Evolutionary conservation across 2,797 vertebrate species (phyloP).

Genomic region (Phrynocephalus guinanensis): DNA sequence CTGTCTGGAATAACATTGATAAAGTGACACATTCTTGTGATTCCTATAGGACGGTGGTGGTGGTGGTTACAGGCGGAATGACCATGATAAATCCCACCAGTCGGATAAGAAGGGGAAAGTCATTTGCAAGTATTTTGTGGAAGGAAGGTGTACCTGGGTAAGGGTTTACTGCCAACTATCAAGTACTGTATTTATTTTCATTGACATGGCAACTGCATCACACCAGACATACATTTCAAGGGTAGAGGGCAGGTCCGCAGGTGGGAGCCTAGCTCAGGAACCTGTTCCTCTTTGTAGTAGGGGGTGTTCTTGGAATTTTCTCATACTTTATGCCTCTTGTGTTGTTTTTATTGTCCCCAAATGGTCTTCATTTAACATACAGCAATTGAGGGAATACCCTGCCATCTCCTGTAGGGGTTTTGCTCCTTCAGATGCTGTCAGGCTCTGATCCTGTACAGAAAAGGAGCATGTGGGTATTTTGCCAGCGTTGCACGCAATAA

Average conservation of each 20-base stretch:
- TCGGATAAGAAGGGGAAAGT: constrained; percentile 94
- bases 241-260: too few species aligned
- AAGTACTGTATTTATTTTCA: fast-evolving
- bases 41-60: constrained; percentile 80
- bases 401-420: too few species aligned
- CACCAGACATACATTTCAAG: too few species aligned
- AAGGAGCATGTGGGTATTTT: not conserved
- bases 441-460: not conserved
- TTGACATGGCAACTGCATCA: too few species aligned
- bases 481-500: not conserved
- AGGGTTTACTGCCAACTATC: not conserved
- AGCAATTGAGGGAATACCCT: too few species aligned
- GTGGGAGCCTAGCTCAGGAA: too few species aligned
- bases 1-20: not conserved
- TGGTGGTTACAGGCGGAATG: constrained; percentile 81
- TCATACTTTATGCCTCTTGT: too few species aligned
- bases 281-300: too few species aligned
- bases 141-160: constrained; percentile 95
- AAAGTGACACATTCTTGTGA: fast-evolving
- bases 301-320: too few species aligned
- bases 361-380: too few species aligned
- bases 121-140: constrained; percentile 98
- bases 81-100: constrained; percentile 88
- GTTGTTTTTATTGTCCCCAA: too few species aligned
- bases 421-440: not conserved